Conservation (phyloP, 2,888 invertebrate genomes). For the Athalia circularis region DNA sequence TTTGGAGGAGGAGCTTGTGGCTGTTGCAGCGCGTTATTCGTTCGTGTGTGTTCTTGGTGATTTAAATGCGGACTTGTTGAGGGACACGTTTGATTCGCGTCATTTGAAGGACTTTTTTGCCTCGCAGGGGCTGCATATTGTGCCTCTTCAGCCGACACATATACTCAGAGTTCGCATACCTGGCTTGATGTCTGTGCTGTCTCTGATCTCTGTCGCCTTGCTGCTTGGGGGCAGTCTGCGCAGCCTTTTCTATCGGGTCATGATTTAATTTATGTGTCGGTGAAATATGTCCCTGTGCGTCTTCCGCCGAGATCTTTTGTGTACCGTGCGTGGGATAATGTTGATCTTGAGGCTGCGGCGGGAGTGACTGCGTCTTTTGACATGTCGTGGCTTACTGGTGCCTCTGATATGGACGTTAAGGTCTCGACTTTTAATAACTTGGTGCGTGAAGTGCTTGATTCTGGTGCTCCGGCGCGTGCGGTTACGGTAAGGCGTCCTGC, state of each 20-base stretch:
- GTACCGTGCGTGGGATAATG: background rate
- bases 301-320: background rate
- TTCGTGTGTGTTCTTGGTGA: background rate
- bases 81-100: background rate
- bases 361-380: background rate
- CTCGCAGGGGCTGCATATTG: background rate
- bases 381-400: background rate
- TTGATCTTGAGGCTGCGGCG: background rate
- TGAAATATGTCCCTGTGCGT: background rate
- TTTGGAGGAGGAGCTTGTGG: background rate
- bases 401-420: background rate
- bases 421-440: background rate
- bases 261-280: background rate
- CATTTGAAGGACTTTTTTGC: background rate
- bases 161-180: slow-evolving; percentile 5
- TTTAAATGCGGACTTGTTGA: slow-evolving; percentile 4
- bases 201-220: background rate
- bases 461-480: background rate
- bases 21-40: background rate
- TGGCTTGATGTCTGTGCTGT: slow-evolving; percentile 25
- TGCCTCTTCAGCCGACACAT: slow-evolving; percentile 7
- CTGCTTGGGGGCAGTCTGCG: background rate
- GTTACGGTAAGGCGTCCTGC: background rate
- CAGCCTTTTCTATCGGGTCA: slow-evolving; percentile 18
- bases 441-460: background rate